Evolutionary conservation across 2,113 vertebrate species (phyloP).

Genomic region (Macquaria ambigua): DNA sequence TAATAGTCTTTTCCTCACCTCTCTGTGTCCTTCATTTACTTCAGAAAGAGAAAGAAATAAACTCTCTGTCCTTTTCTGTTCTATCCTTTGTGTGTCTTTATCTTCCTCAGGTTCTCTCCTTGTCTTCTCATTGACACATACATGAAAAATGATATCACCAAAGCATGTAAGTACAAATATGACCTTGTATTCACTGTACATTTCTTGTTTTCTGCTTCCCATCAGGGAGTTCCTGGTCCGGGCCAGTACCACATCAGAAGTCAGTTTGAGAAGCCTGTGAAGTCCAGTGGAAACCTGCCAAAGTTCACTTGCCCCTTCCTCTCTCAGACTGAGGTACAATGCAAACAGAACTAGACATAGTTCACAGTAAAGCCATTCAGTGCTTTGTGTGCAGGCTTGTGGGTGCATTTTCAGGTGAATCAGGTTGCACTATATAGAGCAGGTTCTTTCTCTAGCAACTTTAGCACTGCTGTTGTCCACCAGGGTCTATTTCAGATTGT

Average conservation of each 20-base stretch:
- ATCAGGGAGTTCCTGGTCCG: slow-evolving; percentile 78
- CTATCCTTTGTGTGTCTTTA: not conserved
- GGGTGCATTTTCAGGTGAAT: not conserved
- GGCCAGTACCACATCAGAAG: slow-evolving; percentile 78
- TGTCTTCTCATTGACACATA: slow-evolving; percentile 1
- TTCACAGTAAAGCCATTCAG: slow-evolving; percentile 1
- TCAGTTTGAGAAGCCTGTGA: slow-evolving; percentile 73
- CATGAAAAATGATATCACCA: slow-evolving; percentile 10
- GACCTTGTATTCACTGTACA: slow-evolving; percentile 10
- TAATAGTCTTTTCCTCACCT: not conserved
- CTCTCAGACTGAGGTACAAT: slow-evolving; percentile 71
- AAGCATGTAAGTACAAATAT: slow-evolving; percentile 24
- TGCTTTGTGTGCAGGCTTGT: not conserved
- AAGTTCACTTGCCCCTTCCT: slow-evolving; percentile 59
- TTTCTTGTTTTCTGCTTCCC: slow-evolving; percentile 35
- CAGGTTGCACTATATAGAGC: not conserved
- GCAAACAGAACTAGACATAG: slow-evolving; percentile 3
- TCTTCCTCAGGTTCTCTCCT: not conserved
- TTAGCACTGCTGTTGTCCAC: not conserved
- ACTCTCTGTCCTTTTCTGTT: not conserved
- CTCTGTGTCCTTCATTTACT: slow-evolving; percentile 3
- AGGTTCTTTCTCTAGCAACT: slow-evolving; percentile 6
- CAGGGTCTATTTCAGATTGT: not conserved
- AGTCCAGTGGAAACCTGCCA: slow-evolving; percentile 1
- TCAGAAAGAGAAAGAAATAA: slow-evolving; percentile 15